Conservation (phyloP, 2,113 vertebrate genomes). For the Calidris pugnax region DNA sequence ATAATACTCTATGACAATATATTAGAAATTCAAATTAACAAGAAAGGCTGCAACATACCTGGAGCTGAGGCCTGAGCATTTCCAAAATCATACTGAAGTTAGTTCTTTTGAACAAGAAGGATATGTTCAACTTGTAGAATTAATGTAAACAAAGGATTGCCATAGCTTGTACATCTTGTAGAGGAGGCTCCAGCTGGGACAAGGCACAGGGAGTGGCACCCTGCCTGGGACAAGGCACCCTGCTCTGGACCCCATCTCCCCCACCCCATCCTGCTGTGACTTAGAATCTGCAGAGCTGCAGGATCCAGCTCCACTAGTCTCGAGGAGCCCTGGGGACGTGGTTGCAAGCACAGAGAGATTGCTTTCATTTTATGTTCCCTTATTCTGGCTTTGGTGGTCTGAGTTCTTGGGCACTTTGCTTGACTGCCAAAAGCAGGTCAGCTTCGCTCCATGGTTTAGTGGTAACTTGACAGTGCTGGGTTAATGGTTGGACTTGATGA, state of each 20-base stretch:
- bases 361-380: neutral
- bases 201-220: neutral
- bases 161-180: fast-evolving
- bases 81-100: neutral
- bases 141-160: neutral
- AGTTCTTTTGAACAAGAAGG: neutral
- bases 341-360: neutral
- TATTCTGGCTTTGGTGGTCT: neutral
- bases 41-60: neutral
- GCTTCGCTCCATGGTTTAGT: neutral
- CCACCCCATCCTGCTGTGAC: neutral
- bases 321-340: neutral
- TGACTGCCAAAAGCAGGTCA: neutral
- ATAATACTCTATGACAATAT: constrained; percentile 12
- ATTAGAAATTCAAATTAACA: constrained; percentile 28
- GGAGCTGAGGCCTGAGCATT: neutral
- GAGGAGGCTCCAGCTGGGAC: neutral
- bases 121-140: neutral
- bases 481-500: neutral
- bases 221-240: neutral
- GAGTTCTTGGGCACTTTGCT: neutral
- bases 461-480: neutral
- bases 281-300: neutral
- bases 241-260: neutral
- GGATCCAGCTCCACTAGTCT: neutral